A percentile compares a stretch with the other conserved stretches of the same genome.
Evolutionary conservation across 2,888 invertebrate species (phyloP).

Genomic region (Pristionchus maxplancki): DNA sequence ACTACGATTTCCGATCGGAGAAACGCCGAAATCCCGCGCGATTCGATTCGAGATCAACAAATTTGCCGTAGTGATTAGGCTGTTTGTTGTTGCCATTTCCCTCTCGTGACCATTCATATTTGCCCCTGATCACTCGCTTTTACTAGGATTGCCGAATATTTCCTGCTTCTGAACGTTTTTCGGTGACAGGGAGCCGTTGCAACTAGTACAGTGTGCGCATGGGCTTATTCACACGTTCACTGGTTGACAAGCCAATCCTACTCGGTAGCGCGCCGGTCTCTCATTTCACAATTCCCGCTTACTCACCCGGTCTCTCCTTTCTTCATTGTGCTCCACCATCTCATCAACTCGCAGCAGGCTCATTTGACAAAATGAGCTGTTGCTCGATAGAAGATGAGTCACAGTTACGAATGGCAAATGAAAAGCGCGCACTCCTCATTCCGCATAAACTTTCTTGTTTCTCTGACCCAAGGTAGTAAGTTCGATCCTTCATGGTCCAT

Average conservation of each 20-base stretch:
- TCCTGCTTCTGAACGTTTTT: background rate
- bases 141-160: background rate
- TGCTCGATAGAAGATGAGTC: background rate
- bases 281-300: conserved; percentile 7
- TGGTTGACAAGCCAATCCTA: too few relatives aligned
- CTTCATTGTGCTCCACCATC: conserved; percentile 12
- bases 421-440: background rate
- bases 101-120: conserved; percentile 11
- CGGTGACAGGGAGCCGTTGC: background rate
- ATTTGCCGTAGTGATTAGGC: background rate
- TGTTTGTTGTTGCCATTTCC: background rate
- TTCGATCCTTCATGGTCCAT: too few relatives aligned
- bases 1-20: background rate
- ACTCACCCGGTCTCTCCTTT: background rate
- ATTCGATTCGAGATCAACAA: background rate
- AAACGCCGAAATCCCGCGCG: background rate
- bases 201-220: too few relatives aligned
- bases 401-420: background rate
- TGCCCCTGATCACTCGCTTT: background rate
- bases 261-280: background rate
- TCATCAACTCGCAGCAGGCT: background rate
- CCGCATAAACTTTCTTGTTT: background rate
- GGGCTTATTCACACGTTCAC: too few relatives aligned
- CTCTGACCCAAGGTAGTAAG: too few relatives aligned
- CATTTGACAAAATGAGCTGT: background rate